Base-by-base conservation (phyloP, 2,797 vertebrate genomes). In the Buceros bicornis region DNA sequence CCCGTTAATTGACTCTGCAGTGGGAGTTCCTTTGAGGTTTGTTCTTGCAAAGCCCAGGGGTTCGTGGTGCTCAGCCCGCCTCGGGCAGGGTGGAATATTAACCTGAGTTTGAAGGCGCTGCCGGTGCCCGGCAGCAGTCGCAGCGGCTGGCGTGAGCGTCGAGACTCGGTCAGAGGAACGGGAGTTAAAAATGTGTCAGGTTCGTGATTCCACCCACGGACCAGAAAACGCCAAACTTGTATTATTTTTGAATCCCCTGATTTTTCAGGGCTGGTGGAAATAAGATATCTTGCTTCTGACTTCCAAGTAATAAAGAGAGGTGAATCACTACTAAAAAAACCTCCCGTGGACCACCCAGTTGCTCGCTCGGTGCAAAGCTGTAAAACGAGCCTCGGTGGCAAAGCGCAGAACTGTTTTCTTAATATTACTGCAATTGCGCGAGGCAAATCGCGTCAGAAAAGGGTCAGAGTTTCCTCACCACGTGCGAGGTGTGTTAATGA, bases 251-350 rank as follows among this genome's bases (percentile, higher is more conserved):
- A 93, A 91, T 91, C 87, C 90, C 87, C 47, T 82, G 70, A 31
- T 95, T 94, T 95, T 67, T 66, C 35, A 61, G 92, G 93, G 93
- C 92, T 95, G 95, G 78, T 94, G 93, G 97, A 95, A 97, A 97
- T 64, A 43, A 91, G 94, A 95, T 81, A 70, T 87, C 73, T 81
- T 16, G 43, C 90, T 91, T 66, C 90, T 94, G 94, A 56, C 91
- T 96, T 95, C 82, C 92, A 95, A 79, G 96, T 85, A 93, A 40
- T 91, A 96, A 95, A 77, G 72, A 28, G 94, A 96, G 87, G 96
- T 89, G 96, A 94, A 96, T 97, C 96, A 88, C 85, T 89, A 42
- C 95, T 20, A 25, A 74, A 60, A 86, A 65, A 56, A 17, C n/a
- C 81, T 91, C 79, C 58, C 13, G 0, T 31, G 77, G 97, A 97